Evolutionary conservation across 1,140 invertebrate genomes (phyloP), one percentile per base, ranked within the genome.

Genomic region (Eumaeus atala): DNA sequence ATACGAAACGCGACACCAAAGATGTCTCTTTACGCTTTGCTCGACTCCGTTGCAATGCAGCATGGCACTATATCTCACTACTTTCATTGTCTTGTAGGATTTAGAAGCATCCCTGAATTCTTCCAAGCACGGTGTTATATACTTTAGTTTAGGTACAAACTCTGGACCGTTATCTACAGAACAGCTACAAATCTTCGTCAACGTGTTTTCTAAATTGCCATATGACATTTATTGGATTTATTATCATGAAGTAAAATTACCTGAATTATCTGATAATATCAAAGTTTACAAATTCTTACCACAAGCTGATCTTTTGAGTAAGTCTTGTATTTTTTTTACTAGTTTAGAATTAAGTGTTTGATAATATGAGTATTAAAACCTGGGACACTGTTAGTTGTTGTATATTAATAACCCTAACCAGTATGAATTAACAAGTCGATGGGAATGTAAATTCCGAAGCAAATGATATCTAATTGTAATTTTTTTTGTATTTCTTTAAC

Each of bases 121-220:
- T 36, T 72, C 68, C 3, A 59, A 58, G 28, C 54, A 74, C 49
- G 76, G 76, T n/a, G 70, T 77, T 1, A 73, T 83, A 54, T 89
- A 89, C 49, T 85, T 91, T 57, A 90, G 87, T 60, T 70, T 91
- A 9, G 90, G 89, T 1, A 86, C 87, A 7, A 88, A 82, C 33
- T 58, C 89, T 0, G 57, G 66, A 1, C 63, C 79, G 11, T 62
- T 90, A 42, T 75, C 84, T 0, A 21, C 60, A 7, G 61, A 74
- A 10, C 79, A 77, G n/a, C 48, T 77, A 17, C 58, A 80, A 35
- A 68, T 68, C 9, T 80, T 90, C 12, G 57, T 84, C 10, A 64
- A 80, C 38, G 86, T 77, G 4, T 88, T 90, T 42, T 55, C 79
- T 4, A 63, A 77, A 51, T 42, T 90, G 10, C 83, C 84, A 11